Evolutionary conservation across 2,888 invertebrate genomes (phyloP).

Genomic region (Ligdia adustata): DNA sequence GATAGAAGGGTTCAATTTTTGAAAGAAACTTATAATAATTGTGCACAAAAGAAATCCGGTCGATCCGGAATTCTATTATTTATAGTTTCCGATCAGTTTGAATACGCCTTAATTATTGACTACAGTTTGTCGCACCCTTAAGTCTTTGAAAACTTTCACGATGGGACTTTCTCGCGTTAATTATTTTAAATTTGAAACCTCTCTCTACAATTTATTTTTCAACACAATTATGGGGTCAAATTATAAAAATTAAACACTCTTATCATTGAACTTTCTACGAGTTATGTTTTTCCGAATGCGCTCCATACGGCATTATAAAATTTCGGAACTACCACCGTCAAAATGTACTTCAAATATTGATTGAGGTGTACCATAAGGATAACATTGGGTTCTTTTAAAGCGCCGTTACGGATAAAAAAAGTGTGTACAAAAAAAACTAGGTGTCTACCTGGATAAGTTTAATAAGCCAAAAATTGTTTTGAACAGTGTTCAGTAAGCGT

Average conservation of each 20-base stretch:
- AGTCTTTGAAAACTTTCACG: constrained; percentile 67
- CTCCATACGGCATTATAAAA: too few species aligned
- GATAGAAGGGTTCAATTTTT: constrained; percentile 75
- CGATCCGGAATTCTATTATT: constrained; percentile 78
- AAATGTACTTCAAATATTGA: constrained; percentile 54
- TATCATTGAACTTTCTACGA: too few species aligned
- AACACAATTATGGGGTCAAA: constrained; percentile 1
- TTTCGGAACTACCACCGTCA: too few species aligned
- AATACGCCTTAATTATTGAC: constrained; percentile 83
- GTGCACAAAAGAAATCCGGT: constrained; percentile 81
- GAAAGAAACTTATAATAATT: constrained; percentile 72
- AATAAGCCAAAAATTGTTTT: constrained; percentile 82
- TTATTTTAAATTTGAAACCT: constrained; percentile 36
- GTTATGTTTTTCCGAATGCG: too few species aligned
- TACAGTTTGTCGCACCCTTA: constrained; percentile 71
- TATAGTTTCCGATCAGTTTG: constrained; percentile 82
- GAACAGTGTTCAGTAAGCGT: constrained; percentile 74
- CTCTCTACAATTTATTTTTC: constrained; percentile 12
- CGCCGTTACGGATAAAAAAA: constrained; percentile 42
- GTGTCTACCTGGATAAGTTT: constrained; percentile 68
- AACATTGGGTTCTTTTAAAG: constrained; percentile 7
- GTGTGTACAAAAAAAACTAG: constrained; percentile 37
- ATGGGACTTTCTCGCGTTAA: constrained; percentile 59
- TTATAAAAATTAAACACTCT: too few species aligned
- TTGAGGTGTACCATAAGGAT: constrained; percentile 57